Conservation (phyloP, 2,888 invertebrate genomes). For the Synanthedon formicaeformis region DNA sequence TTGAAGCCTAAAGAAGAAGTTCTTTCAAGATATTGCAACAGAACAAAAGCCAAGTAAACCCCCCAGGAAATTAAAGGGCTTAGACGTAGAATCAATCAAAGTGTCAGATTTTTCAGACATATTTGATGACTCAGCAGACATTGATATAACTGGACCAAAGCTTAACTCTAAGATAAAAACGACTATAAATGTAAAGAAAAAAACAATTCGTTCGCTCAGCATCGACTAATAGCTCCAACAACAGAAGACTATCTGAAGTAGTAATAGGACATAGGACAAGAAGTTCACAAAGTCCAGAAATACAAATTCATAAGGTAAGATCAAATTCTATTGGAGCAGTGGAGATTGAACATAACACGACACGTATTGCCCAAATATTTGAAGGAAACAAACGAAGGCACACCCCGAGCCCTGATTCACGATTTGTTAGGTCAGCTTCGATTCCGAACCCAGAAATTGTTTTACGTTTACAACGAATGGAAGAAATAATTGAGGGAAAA, state of each 20-base stretch:
- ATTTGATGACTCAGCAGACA: conserved; percentile 39
- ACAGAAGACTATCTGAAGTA: conserved; percentile 32
- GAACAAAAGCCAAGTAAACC: conserved; percentile 27
- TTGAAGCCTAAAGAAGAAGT: conserved; percentile 24
- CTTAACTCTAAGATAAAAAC: conserved; percentile 14
- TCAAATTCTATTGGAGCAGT: conserved; percentile 40
- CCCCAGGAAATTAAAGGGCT: conserved; percentile 40
- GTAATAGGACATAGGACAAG: conserved; percentile 19
- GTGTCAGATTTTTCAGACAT: conserved; percentile 30
- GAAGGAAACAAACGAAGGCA: conserved; percentile 37
- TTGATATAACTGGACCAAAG: conserved; percentile 29
- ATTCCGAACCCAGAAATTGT: conserved; percentile 37
- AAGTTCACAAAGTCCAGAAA: conserved; percentile 35
- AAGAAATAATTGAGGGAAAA: conserved; percentile 50
- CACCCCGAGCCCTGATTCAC: conserved; percentile 36
- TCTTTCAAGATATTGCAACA: conserved; percentile 25
- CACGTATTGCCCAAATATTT: conserved; percentile 43
- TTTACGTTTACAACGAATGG: conserved; percentile 41
- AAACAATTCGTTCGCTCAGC: conserved; percentile 4
- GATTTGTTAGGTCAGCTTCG: conserved; percentile 28
- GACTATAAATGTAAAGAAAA: conserved; percentile 11
- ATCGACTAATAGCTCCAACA: conserved; percentile 12
- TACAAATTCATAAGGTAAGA: conserved; percentile 18
- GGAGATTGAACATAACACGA: conserved; percentile 31
- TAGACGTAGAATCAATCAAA: conserved; percentile 30